Evolutionary conservation across 2,797 vertebrate species (phyloP), one percentile per base, ranked within the genome.

Genomic region (Myotis pilosus): DNA sequence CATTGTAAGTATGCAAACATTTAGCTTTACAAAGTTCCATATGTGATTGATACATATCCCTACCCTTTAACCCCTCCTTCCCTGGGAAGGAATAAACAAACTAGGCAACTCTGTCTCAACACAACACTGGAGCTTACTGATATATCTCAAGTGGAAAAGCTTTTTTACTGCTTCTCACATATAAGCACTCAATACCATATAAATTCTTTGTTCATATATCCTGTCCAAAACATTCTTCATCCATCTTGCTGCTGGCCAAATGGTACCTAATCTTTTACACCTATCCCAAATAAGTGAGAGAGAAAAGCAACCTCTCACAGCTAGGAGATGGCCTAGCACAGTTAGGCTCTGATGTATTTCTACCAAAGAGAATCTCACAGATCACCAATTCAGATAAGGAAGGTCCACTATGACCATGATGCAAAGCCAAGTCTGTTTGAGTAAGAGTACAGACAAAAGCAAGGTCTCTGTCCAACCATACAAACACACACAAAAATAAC

Each of bases 11-110:
- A 93, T 5, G 57, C 49, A 79, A 66, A 93, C 20, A 72, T 85
- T 93, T 68, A 57, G 9, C 33, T 94, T 80, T 94, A 92, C 92
- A 96, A 84, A 75, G 64, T 15, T 51, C 36, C 60, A 49, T 62
- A 75, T 55, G 22, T 85, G 30, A 87, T 1, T 75, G 38, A 91
- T 41, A 82, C 2, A 66, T 47, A 91, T 83, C 23, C 8, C 16
- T 9, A 82, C 5, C n/a, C 57, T 30, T 13, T 57, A 82, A 28
- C 8, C 22, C 69, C 36, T 60, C 5, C 80, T 86, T 10, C 36
- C 51, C 25, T 20, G 23, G 12, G 47, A 78, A 53, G 62, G 53
- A 93, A 74, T 66, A 90, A 94, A 87, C 38, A 57, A 90, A 84
- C 28, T 23, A 91, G 47, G 51, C 19, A 92, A 87, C 88, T 92